Conservation (phyloP, 2,113 vertebrate species). For the Gulo gulo region DNA sequence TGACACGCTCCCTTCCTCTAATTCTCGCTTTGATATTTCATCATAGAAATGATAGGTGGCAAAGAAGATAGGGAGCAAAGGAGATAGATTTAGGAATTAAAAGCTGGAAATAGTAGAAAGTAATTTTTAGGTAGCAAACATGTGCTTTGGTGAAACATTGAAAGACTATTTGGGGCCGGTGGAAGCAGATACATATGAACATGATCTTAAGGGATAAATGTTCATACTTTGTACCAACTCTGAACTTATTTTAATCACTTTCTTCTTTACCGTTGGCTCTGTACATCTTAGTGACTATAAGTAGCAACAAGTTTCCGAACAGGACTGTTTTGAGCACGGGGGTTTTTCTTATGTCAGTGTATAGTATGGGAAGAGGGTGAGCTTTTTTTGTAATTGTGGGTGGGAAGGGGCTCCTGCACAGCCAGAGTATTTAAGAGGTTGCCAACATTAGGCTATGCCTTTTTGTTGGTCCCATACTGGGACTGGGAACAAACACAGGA, state of each 20-base stretch:
- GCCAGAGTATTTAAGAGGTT: neutral
- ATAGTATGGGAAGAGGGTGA: neutral
- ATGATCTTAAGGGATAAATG: neutral
- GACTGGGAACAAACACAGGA: neutral
- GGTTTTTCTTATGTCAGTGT: neutral
- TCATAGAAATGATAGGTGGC: neutral
- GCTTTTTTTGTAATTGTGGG: neutral
- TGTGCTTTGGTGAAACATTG: neutral
- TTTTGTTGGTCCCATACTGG: neutral
- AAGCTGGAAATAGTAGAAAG: neutral
- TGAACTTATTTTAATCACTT: conserved; percentile 46
- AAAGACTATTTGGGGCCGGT: neutral
- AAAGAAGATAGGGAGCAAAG: conserved; percentile 18
- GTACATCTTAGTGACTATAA: conserved; percentile 11
- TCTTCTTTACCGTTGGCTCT: neutral
- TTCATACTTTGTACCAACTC: neutral
- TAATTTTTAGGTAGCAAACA: conserved; percentile 25
- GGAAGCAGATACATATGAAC: neutral
- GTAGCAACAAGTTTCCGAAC: neutral
- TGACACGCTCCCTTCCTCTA: neutral
- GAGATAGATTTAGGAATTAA: neutral
- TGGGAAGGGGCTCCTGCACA: neutral
- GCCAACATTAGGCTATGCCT: neutral
- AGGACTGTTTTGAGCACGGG: neutral
- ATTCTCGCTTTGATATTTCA: neutral